Evolutionary conservation across 1,140 invertebrate species (phyloP), one percentile per base, ranked within the genome.

Genomic region (Protaetia brevitarsis): DNA sequence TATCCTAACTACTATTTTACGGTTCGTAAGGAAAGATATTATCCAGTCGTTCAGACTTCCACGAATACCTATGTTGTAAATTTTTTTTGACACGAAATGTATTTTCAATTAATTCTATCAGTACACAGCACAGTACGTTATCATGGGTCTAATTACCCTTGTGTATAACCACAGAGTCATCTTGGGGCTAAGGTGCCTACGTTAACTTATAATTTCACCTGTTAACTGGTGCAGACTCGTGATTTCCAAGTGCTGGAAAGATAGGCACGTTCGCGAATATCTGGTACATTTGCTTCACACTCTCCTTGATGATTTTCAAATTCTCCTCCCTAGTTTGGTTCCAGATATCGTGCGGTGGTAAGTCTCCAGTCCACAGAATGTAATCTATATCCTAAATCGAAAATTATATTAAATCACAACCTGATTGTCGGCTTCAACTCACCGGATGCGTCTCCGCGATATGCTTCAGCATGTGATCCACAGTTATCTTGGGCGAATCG

Each of bases 331-430:
- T 86, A 0, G 95, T 96, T 80, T 98, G 95, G 76, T 98, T 97
- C 96, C 96, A 99, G 0, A 98, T 89, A 78, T 98, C 95, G 75
- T 99, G 97, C 0, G 96, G 91, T 16, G 96, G 96, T 58, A 98
- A 79, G 81, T 99, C 97, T 1, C 97, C 97, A 0, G 97, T 99
- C 94, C 96, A 99, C n/a, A 97, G 79, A 68, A 99, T 96, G 77
- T 96, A 97, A 81, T 98, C 96, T 69, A 98, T 94, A 76, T 95
- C 92, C 92, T 95, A n/a, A 65, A 76, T 63, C 4, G 6, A 19
- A 34, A 62, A 62, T 16, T 62, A 6, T 19, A 36, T 65, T 65
- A n/a, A 66, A 11, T 13, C 21, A 56, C 29, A 65, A 21, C 31
- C 16, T 19, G 23, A 26, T 8, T 5, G 23, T 1, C 11, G 2